These are phyloP conservation scores for Salvator merianae DNA, from an alignment of 2,113 vertebrate species.

Conservation along the genomic window DNA sequence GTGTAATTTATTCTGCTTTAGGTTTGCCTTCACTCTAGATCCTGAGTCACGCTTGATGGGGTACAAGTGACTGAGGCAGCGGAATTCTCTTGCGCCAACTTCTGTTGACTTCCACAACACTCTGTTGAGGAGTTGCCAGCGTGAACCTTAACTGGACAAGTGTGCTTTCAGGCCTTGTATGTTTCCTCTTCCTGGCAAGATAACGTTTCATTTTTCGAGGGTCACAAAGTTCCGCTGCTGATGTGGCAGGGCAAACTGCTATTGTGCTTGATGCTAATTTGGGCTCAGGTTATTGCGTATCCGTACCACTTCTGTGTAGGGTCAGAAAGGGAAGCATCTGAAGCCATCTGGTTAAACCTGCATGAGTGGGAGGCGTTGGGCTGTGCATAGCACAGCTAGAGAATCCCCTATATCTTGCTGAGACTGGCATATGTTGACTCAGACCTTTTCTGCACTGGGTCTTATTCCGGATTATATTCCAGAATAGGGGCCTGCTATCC, in stretches of 20 bases:
- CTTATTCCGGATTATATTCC: no score
- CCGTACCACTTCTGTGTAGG: neutral
- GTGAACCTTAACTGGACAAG: neutral
- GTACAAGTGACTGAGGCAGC: neutral
- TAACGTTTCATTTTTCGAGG: neutral
- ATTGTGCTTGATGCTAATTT: fast-evolving
- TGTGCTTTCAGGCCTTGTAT: slow-evolving; percentile 17
- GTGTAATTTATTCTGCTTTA: neutral
- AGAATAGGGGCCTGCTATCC: no score
- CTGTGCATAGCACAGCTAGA: no score
- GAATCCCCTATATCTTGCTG: neutral
- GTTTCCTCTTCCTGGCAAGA: neutral
- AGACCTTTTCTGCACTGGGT: no score
- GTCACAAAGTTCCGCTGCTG: neutral
- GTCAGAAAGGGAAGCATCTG: neutral
- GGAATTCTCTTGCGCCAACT: neutral
- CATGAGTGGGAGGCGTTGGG: fast-evolving
- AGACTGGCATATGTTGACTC: neutral
- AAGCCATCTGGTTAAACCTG: neutral
- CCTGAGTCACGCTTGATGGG: neutral
- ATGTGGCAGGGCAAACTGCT: fast-evolving
- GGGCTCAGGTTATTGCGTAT: neutral
- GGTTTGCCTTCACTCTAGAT: neutral
- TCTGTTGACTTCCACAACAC: neutral
- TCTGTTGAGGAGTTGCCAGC: fast-evolving